Conservation (phyloP, 37 sponge, comb jelly and placozoan species). For the Diacarnus erythraeanus region DNA sequence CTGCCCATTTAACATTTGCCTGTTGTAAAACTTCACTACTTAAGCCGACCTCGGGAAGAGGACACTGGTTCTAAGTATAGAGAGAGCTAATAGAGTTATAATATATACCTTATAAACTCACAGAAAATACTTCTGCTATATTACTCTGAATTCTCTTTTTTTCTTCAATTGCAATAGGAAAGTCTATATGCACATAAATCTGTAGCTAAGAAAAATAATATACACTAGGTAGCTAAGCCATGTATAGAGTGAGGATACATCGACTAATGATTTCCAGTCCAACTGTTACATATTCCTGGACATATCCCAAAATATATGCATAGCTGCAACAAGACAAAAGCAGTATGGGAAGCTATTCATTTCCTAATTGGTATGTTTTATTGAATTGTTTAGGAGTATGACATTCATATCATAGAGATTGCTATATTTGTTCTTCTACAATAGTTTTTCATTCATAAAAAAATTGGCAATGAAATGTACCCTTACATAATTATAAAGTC, state of each 20-base stretch:
- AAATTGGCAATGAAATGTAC: no score
- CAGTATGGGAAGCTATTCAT: neutral
- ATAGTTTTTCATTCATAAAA: no score
- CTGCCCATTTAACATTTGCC: conserved; percentile 20
- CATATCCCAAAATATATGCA: conserved; percentile 47
- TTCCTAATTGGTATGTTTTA: neutral
- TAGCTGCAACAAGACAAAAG: conserved; percentile 32
- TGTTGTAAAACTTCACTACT: neutral
- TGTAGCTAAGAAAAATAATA: neutral
- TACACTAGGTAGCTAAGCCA: neutral
- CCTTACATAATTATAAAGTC: no score
- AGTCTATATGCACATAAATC: neutral
- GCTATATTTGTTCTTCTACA: no score
- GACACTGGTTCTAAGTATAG: conserved; percentile 25
- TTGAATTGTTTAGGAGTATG: no score
- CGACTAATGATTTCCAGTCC: conserved; percentile 54
- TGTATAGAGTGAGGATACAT: conserved; percentile 42
- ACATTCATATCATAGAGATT: no score
- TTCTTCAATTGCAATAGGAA: conserved; percentile 18
- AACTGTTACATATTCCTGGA: conserved; percentile 42
- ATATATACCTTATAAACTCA: neutral
- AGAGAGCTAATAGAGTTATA: neutral
- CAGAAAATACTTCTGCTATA: neutral
- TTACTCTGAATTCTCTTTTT: conserved; percentile 45
- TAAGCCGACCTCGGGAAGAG: conserved; percentile 42